Conservation (phyloP, 1,140 invertebrate genomes). For the Eciton burchellii region DNA sequence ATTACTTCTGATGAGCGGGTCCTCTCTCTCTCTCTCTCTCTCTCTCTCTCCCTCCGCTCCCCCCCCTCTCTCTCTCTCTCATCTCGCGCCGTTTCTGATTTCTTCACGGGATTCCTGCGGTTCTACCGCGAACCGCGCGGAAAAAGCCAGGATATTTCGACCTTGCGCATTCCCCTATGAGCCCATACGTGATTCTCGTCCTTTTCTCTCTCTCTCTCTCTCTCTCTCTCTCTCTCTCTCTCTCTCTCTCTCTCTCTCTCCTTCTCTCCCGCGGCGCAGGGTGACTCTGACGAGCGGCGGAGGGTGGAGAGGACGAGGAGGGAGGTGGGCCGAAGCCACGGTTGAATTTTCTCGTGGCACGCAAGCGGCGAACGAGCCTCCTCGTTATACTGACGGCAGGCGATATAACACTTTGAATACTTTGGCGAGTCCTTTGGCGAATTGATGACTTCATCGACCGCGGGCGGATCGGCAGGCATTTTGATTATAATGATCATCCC, state of each 20-base stretch:
- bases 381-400: slow-evolving; percentile 43
- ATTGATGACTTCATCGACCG: slow-evolving; percentile 56
- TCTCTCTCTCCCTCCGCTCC: background rate
- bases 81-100: slow-evolving; percentile 61
- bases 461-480: background rate
- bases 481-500: slow-evolving; percentile 40
- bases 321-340: background rate
- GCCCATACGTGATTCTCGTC: slow-evolving; percentile 45
- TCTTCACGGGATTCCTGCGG: slow-evolving; percentile 70
- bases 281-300: slow-evolving; percentile 36
- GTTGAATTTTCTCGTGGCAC: slow-evolving; percentile 57
- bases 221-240: slow-evolving; percentile 21
- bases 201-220: slow-evolving; percentile 21
- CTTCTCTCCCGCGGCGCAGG: background rate
- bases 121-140: slow-evolving; percentile 66
- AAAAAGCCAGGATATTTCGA: slow-evolving; percentile 65
- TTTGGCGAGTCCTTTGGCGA: slow-evolving; percentile 28
- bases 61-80: slow-evolving; percentile 15
- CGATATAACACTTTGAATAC: slow-evolving; percentile 51
- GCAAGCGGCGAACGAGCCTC: slow-evolving; percentile 42
- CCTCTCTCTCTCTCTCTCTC: slow-evolving; percentile 28
- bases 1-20: slow-evolving; percentile 60
- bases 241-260: slow-evolving; percentile 26
- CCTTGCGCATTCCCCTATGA: slow-evolving; percentile 65
- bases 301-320: no score